Evolutionary conservation across 2,113 vertebrate genomes (phyloP).

Genomic region (Chaenogobius annularis): DNA sequence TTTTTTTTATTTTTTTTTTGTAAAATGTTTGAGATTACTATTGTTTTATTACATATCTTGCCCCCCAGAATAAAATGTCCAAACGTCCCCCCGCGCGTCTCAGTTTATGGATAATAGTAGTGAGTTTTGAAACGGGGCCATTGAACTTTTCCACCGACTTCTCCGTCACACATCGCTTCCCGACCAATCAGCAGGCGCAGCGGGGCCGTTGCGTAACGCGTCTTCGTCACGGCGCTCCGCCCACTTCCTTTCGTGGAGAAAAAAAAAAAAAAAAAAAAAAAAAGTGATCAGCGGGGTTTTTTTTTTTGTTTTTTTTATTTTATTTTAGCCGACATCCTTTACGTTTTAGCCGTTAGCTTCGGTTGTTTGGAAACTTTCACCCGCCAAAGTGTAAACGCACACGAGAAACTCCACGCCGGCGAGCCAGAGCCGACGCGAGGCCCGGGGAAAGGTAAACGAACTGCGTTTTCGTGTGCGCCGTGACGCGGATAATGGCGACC

Average conservation of each 20-base stretch:
- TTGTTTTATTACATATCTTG: no score
- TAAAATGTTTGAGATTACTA: no score
- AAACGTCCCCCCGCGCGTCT: no score
- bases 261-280: slow-evolving; percentile 8
- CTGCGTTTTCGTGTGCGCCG: slow-evolving; percentile 25
- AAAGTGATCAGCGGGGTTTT: slow-evolving; percentile 50
- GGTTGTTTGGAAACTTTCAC: slow-evolving; percentile 53
- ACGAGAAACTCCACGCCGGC: slow-evolving; percentile 42
- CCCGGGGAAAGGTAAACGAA: slow-evolving; percentile 65
- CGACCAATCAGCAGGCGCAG: slow-evolving; percentile 66
- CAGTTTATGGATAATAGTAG: no score
- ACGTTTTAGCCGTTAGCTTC: slow-evolving; percentile 66
- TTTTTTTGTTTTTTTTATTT: slow-evolving; percentile 32
- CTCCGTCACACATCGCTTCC: slow-evolving; percentile 18
- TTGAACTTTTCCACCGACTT: neutral
- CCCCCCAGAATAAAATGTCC: no score
- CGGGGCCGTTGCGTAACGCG: slow-evolving; percentile 58
- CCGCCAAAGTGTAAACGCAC: slow-evolving; percentile 30
- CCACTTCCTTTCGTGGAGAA: slow-evolving; percentile 59
- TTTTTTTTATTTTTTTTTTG: no score
- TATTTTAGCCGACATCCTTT: slow-evolving; percentile 59
- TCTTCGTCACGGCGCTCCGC: slow-evolving; percentile 47
- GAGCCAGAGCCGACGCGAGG: slow-evolving; percentile 45
- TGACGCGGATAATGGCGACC: slow-evolving; percentile 69
- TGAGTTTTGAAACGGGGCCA: neutral